Percentiles rank a stretch among this genome's conserved stretches.
Evolutionary conservation across 1,140 invertebrate species (phyloP).

Genomic region (Listronotus bonariensis): DNA sequence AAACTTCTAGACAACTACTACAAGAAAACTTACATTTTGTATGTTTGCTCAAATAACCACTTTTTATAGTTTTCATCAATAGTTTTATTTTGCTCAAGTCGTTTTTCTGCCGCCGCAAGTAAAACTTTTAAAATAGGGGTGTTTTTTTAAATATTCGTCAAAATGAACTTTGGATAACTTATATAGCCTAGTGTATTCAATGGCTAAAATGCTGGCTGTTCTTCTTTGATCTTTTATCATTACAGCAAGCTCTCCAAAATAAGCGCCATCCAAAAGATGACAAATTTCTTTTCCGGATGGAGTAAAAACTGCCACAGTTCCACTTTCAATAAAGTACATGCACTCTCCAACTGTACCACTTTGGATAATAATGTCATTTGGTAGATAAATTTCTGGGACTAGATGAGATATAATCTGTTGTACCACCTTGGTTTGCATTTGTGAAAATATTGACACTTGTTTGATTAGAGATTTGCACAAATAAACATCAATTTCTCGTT

Average conservation of each 20-base stretch:
- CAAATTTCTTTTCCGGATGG: conserved; percentile 61
- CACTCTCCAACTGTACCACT: conserved; percentile 62
- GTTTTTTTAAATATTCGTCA: conserved; percentile 40
- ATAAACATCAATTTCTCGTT: conserved; percentile 45
- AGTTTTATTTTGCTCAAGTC: conserved; percentile 35
- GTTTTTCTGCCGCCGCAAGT: conserved; percentile 38
- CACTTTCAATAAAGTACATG: conserved; percentile 65
- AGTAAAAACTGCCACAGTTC: conserved; percentile 64
- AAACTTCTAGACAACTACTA: too few relatives aligned
- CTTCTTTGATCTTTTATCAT: conserved; percentile 60
- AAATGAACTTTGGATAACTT: conserved; percentile 58
- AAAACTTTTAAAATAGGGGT: conserved; percentile 36
- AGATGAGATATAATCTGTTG: conserved; percentile 40
- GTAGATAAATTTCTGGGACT: conserved; percentile 45
- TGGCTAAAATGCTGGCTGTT: conserved; percentile 59
- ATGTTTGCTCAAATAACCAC: conserved; percentile 32
- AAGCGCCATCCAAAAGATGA: conserved; percentile 50
- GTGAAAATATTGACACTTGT: conserved; percentile 43
- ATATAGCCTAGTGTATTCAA: conserved; percentile 63
- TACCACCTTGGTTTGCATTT: conserved; percentile 37
- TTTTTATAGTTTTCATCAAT: conserved; percentile 45
- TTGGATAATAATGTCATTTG: conserved; percentile 57
- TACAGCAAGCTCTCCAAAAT: conserved; percentile 54
- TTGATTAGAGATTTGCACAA: conserved; percentile 43
- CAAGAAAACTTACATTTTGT: not conserved